Evolutionary conservation across 2,113 vertebrate genomes (phyloP).

Genomic region (Gambusia affinis): DNA sequence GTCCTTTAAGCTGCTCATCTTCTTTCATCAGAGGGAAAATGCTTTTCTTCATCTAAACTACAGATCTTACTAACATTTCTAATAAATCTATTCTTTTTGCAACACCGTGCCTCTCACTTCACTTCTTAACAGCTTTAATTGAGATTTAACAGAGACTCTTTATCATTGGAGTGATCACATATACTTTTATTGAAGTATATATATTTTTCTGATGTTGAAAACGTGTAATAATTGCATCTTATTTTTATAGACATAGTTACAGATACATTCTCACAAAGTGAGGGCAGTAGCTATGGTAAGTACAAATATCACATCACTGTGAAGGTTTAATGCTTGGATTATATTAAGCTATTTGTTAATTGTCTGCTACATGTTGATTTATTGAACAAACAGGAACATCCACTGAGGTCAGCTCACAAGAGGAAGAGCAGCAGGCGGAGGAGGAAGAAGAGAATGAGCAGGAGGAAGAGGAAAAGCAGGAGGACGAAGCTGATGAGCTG

Average conservation of each 20-base stretch:
- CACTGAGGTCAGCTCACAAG: conserved; percentile 72
- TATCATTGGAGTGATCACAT: too few relatives aligned
- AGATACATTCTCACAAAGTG: conserved; percentile 66
- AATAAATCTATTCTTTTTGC: too few relatives aligned
- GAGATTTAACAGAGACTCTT: too few relatives aligned
- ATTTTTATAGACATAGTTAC: neutral
- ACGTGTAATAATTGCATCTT: too few relatives aligned
- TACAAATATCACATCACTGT: neutral
- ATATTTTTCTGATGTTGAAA: conserved; percentile 25
- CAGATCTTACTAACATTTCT: too few relatives aligned
- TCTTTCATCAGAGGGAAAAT: too few relatives aligned
- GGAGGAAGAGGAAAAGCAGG: conserved; percentile 46
- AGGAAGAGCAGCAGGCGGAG: conserved; percentile 50
- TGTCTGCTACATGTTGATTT: neutral
- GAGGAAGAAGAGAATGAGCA: conserved; percentile 28
- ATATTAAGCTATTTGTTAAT: neutral
- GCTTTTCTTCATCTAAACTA: too few relatives aligned
- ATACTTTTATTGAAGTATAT: neutral
- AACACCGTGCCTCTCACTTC: too few relatives aligned
- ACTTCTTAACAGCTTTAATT: too few relatives aligned
- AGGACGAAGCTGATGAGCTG: conserved; percentile 35
- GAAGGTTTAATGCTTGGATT: neutral
- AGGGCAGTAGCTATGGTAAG: conserved; percentile 71
- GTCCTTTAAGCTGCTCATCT: too few relatives aligned
- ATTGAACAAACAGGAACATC: conserved; percentile 64